Percentiles rank a stretch among this genome's conserved stretches.
Conservation (phyloP, 2,797 vertebrate species). For the Hybognathus amarus region DNA sequence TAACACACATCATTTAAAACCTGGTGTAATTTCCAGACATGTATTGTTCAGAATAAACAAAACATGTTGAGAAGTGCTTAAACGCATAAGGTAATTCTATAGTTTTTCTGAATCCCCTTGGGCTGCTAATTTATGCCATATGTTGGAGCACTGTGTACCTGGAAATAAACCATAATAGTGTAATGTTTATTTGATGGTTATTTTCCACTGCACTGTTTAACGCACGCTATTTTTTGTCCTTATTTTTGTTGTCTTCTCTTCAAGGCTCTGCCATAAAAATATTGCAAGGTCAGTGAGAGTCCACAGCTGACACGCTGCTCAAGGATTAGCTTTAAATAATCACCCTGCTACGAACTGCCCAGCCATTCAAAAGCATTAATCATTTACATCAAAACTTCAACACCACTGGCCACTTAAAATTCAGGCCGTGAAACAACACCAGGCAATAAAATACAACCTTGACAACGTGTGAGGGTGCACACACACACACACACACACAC, state of each 20-base stretch:
- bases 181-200: neutral
- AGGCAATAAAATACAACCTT: constrained; percentile 48
- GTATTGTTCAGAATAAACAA: constrained; percentile 5
- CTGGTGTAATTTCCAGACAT: neutral
- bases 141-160: neutral
- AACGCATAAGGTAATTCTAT: neutral
- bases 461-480: constrained; percentile 13
- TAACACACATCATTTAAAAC: neutral
- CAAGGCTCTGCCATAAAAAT: constrained; percentile 35
- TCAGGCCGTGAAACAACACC: constrained; percentile 27
- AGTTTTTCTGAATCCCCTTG: neutral
- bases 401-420: constrained; percentile 28
- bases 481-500: neutral
- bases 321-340: constrained; percentile 49
- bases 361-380: constrained; percentile 39
- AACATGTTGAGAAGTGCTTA: neutral
- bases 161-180: neutral
- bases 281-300: constrained; percentile 42
- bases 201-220: neutral
- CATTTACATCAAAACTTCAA: constrained; percentile 37
- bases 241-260: constrained; percentile 2
- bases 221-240: neutral
- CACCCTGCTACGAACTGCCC: constrained; percentile 32
- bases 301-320: constrained; percentile 26
- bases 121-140: neutral